phyloP scores from a whole-genome alignment of 2,113 vertebrate species.

The Phoxinus phoxinus region DNA sequence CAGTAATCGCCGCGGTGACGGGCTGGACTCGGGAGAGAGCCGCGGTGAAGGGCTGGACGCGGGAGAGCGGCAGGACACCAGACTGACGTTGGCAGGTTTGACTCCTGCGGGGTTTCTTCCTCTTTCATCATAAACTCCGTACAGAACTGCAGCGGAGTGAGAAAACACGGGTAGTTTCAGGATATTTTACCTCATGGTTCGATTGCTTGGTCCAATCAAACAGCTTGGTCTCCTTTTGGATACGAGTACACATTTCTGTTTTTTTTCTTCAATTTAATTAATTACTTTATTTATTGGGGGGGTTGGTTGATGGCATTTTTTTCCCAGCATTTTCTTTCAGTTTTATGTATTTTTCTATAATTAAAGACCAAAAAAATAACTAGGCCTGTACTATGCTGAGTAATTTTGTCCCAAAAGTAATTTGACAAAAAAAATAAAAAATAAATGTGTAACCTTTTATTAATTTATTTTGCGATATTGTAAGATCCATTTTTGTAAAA shows the following conservation, averaged over 20 bases:
- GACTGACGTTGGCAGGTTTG: neutral
- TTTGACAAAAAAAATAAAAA: neutral
- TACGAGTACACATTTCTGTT: neutral
- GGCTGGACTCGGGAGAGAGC: neutral
- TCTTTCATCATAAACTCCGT: constrained; percentile 35
- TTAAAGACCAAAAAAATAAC: neutral
- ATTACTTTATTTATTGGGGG: too few species aligned
- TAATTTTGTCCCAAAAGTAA: too few species aligned
- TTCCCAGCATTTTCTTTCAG: too few species aligned
- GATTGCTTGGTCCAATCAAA: neutral
- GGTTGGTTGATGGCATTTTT: too few species aligned
- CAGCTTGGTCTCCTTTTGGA: too few species aligned
- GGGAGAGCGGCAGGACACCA: neutral
- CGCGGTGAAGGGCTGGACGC: neutral
- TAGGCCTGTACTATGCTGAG: neutral
- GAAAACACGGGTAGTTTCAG: constrained; percentile 12
- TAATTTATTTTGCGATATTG: neutral
- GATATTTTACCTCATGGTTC: neutral
- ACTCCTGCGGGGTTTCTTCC: constrained; percentile 28
- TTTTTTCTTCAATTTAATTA: too few species aligned
- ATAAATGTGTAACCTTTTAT: neutral
- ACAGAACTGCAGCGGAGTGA: neutral
- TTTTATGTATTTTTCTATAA: too few species aligned
- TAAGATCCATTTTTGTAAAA: neutral
- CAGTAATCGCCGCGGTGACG: constrained; percentile 24